Base-by-base conservation (phyloP, 2,113 vertebrate genomes). In the Trinectes maculatus region DNA sequence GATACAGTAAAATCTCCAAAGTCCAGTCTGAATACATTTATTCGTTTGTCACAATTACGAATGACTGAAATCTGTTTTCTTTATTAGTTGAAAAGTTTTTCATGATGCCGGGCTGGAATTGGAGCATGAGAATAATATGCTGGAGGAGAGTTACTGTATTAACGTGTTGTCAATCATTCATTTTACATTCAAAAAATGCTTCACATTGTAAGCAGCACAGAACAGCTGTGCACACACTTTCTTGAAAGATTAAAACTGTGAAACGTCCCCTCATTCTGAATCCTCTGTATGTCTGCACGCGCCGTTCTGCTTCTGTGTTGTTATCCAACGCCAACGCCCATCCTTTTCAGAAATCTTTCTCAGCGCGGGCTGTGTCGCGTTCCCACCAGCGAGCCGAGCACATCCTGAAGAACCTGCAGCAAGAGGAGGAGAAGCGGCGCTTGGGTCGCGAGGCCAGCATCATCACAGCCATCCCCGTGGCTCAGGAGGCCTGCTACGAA, bases 351-450 rank as follows among this genome's bases (percentile, higher is more conserved):
- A 99, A 99, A 91, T 99, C 98, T 1, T 99, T 99, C 89, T 99
- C 98, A 0, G 97, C 98, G 1, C 92, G 96, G 44, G 98, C 98
- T 1, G 98, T 99, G 65, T 99, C 98, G 0, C 96, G 98, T 46
- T 99, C 98, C 72, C 98, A 99, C 86, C 98, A 99, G 85, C 91
- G 97, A 46, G 98, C 97, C 0, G 98, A 99, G 79, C 98, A 99
- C 72, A 99, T 99, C 87, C 92, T 99, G 78, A 99, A 98, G 91
- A 99, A 98, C 87, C 91, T 99, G 86, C 98, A 99, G 77, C 98
- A 99, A 74, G 97, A 99, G 71, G 98, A 99, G 37, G 97, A 99
- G 86, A 98, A 98, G 87, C 94, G 97, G 12, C 94, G 97, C 0
- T 90, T 99, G 53, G 98, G 98, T 28, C 90, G 97, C 3, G 98